Evolutionary conservation across 2,888 invertebrate species (phyloP).

Genomic region (Hymenopus coronatus): DNA sequence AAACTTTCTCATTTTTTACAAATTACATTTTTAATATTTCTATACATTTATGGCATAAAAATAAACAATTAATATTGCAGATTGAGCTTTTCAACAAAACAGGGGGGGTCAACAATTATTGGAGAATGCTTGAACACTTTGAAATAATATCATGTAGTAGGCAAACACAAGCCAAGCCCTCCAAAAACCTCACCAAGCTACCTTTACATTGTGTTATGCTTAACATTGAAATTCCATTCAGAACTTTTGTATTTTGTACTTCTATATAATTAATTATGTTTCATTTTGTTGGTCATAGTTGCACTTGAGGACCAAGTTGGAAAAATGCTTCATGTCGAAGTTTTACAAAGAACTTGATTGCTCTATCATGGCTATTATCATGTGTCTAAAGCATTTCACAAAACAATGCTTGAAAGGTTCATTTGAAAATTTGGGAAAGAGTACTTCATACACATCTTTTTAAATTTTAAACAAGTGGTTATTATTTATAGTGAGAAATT

Average conservation of each 20-base stretch:
- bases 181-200: neutral
- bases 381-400: too few relatives aligned
- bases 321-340: too few relatives aligned
- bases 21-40: neutral
- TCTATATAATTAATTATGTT: neutral
- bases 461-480: too few relatives aligned
- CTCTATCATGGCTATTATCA: too few relatives aligned
- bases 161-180: neutral
- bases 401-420: too few relatives aligned
- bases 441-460: too few relatives aligned
- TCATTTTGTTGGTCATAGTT: neutral
- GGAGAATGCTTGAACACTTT: neutral
- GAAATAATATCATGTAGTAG: neutral
- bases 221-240: neutral
- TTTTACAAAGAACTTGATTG: too few relatives aligned
- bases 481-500: too few relatives aligned
- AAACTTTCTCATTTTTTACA: neutral
- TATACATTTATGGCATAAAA: neutral
- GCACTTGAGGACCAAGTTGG: too few relatives aligned
- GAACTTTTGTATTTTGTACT: neutral
- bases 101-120: neutral
- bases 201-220: neutral
- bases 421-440: too few relatives aligned
- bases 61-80: neutral
- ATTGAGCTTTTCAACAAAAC: neutral